Evolutionary conservation across 2,797 vertebrate species (phyloP).

Genomic region (Cuculus canorus): DNA sequence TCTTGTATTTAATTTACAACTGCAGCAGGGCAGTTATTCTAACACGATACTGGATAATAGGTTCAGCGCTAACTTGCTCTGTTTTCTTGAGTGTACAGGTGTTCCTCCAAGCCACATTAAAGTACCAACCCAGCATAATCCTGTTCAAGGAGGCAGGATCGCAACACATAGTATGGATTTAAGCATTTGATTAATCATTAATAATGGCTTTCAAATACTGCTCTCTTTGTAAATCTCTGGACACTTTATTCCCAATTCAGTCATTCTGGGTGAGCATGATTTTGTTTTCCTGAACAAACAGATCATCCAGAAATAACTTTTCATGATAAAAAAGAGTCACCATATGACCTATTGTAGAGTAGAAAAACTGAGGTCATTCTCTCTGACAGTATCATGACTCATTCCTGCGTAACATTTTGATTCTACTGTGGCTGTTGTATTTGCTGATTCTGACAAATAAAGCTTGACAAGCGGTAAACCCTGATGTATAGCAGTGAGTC

Average conservation of each 20-base stretch:
- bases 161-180: background rate
- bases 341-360: background rate
- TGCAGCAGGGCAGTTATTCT: background rate
- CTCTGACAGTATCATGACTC: constrained; percentile 23
- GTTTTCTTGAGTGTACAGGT: background rate
- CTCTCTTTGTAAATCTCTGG: background rate
- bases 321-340: background rate
- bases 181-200: background rate
- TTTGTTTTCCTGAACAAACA: background rate
- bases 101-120: background rate
- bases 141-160: background rate
- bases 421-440: constrained; percentile 4
- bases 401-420: constrained; percentile 28
- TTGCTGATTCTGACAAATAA: constrained; percentile 35
- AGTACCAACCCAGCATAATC: background rate
- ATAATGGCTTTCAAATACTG: background rate
- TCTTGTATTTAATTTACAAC: background rate
- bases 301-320: background rate
- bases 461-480: constrained; percentile 2
- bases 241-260: background rate
- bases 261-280: background rate
- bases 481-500: background rate
- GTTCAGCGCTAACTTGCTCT: background rate
- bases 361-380: background rate
- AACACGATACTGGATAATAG: background rate